Conservation (phyloP, 2,888 invertebrate genomes). For the Netelia virgata region DNA sequence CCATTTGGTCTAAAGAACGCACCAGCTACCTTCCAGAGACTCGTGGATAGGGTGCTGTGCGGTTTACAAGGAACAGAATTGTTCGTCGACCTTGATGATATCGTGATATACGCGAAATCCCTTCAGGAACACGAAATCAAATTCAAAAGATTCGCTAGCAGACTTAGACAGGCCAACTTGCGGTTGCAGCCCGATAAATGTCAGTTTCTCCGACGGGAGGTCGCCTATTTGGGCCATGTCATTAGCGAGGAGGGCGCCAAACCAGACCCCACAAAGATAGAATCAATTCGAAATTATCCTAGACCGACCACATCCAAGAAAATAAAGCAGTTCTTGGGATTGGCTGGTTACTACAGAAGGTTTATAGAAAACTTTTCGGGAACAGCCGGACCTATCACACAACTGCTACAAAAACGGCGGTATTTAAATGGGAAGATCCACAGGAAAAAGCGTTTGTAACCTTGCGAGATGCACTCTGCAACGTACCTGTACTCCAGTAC, state of each 20-base stretch:
- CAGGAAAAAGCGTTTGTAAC: background rate
- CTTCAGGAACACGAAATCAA: constrained; percentile 51
- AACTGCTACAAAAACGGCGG: background rate
- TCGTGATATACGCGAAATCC: constrained; percentile 47
- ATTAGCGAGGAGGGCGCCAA: background rate
- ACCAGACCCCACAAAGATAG: background rate
- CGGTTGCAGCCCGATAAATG: too few relatives aligned
- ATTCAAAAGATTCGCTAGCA: background rate
- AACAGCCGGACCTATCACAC: background rate
- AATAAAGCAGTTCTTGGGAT: background rate
- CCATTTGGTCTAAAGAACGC: constrained; percentile 46
- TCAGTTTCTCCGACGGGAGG: background rate
- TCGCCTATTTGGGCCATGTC: background rate
- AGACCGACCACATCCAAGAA: background rate
- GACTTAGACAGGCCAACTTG: background rate
- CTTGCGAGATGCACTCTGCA: too few relatives aligned
- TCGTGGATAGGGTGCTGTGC: constrained; percentile 5
- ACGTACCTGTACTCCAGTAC: too few relatives aligned
- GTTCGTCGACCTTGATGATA: constrained; percentile 63
- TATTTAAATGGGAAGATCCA: background rate
- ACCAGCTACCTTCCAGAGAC: constrained; percentile 21
- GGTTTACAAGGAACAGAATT: constrained; percentile 41
- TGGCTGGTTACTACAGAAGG: too few relatives aligned
- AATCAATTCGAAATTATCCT: background rate
- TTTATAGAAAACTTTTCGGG: too few relatives aligned